A percentile compares a stretch with the other conserved stretches of the same genome.
These are phyloP conservation scores for Platycheirus rosarum DNA, from an alignment of 2,888 invertebrate genomes.

Conservation along the genomic window DNA sequence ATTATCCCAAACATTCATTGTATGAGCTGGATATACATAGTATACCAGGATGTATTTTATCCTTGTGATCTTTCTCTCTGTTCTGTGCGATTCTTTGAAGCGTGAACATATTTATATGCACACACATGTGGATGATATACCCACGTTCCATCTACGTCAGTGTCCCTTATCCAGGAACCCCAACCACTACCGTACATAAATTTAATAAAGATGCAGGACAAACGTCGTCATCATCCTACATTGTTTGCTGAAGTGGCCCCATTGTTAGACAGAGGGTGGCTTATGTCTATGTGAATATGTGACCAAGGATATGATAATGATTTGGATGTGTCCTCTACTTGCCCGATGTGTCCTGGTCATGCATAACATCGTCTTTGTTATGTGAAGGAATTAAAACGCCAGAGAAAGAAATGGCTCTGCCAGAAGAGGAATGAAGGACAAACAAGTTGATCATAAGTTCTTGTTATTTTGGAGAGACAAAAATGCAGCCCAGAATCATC, in stretches of 20 bases:
- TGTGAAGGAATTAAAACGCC: conserved; percentile 67
- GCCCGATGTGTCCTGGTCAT: conserved; percentile 67
- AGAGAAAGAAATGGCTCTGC: conserved; percentile 50
- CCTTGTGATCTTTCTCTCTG: conserved; percentile 39
- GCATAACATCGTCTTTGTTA: conserved; percentile 70
- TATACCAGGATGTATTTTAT: conserved; percentile 61
- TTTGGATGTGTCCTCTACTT: conserved; percentile 64
- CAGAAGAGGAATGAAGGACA: conserved; percentile 27
- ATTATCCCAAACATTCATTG: conserved; percentile 73
- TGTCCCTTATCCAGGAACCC: conserved; percentile 9
- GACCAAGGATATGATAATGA: conserved; percentile 71
- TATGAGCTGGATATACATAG: conserved; percentile 26
- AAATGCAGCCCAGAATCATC: too few species aligned
- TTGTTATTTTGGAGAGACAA: not conserved
- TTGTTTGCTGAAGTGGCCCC: conserved; percentile 59
- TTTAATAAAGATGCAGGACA: conserved; percentile 74
- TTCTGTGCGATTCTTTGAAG: conserved; percentile 55
- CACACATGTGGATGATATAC: not conserved
- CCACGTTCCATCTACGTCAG: conserved; percentile 14
- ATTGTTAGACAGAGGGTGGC: conserved; percentile 39
- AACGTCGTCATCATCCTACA: conserved; percentile 54
- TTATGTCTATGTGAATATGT: conserved; percentile 28
- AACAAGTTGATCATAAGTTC: conserved; percentile 20
- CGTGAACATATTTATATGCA: conserved; percentile 29
- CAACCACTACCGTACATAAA: conserved; percentile 50